Conservation (phyloP, 1,140 invertebrate species). For the Armadillidium nasatum region DNA sequence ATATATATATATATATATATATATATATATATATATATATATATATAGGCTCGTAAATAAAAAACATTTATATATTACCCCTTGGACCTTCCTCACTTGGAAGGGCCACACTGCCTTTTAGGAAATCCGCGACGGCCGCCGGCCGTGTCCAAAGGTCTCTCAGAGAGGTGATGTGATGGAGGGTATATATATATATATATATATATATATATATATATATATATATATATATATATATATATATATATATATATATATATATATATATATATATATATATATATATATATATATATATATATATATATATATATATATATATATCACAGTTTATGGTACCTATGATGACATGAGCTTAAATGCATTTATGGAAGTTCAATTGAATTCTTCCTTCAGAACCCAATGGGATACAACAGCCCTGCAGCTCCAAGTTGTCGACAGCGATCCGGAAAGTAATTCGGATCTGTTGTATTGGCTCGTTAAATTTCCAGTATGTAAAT, state of each 20-base stretch:
- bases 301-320: too few relatives aligned
- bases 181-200: too few relatives aligned
- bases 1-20: too few relatives aligned
- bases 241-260: conserved; percentile 9
- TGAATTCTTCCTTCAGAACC: conserved; percentile 69
- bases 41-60: too few relatives aligned
- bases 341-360: conserved; percentile 70
- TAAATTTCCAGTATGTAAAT: conserved; percentile 69
- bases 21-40: too few relatives aligned
- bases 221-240: too few relatives aligned
- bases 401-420: conserved; percentile 76
- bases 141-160: too few relatives aligned
- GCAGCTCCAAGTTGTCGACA: conserved; percentile 62
- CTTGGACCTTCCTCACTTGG: too few relatives aligned
- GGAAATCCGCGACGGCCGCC: too few relatives aligned
- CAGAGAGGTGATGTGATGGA: too few relatives aligned
- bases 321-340: conserved; percentile 73
- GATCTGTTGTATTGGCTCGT: conserved; percentile 75
- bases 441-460: conserved; percentile 56
- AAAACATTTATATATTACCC: too few relatives aligned
- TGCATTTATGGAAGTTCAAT: conserved; percentile 75
- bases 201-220: neutral
- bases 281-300: conserved; percentile 12
- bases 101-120: too few relatives aligned
- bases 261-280: neutral